Percentiles rank a stretch among this genome's conserved stretches.
Conservation (phyloP, 2,888 invertebrate species). For the Rhimphoctona megacephalus region DNA sequence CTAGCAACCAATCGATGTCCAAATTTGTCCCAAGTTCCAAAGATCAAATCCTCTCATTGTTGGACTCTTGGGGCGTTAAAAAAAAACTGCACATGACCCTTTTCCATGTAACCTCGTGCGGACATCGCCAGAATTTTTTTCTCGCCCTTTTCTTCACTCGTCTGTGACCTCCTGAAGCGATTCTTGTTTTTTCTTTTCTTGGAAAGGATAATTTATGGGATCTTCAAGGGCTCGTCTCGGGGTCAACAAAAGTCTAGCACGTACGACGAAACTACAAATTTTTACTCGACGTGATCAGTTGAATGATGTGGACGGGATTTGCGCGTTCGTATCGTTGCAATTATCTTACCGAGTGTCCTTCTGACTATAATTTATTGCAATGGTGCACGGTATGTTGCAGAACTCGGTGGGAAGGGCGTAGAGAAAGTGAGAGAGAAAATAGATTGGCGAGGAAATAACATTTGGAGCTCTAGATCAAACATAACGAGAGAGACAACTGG, state of each 20-base stretch:
- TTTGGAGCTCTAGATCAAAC: conserved; percentile 72
- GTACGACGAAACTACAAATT: conserved; percentile 39
- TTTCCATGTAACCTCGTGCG: conserved; percentile 40
- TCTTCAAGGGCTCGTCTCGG: conserved; percentile 33
- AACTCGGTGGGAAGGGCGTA: background rate
- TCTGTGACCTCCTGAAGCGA: conserved; percentile 27
- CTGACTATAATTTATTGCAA: conserved; percentile 19
- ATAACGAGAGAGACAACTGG: conserved; percentile 71
- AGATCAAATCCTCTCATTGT: conserved; percentile 38
- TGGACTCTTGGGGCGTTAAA: conserved; percentile 5
- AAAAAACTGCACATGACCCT: conserved; percentile 59
- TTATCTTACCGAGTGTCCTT: conserved; percentile 12
- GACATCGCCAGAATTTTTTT: conserved; percentile 12
- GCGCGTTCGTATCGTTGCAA: conserved; percentile 30
- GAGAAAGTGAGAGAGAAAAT: background rate
- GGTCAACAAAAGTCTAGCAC: conserved; percentile 50
- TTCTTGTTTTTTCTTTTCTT: conserved; percentile 19
- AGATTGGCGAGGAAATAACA: conserved; percentile 45
- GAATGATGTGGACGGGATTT: conserved; percentile 29
- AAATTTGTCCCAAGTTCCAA: conserved; percentile 16
- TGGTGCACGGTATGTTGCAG: conserved; percentile 2
- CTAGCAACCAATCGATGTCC: conserved; percentile 18
- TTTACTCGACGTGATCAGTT: background rate
- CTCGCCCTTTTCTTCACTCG: conserved; percentile 54
- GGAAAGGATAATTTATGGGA: conserved; percentile 56